phyloP scores from a whole-genome alignment of 2,113 vertebrate genomes.

The Phasianus colchicus region DNA sequence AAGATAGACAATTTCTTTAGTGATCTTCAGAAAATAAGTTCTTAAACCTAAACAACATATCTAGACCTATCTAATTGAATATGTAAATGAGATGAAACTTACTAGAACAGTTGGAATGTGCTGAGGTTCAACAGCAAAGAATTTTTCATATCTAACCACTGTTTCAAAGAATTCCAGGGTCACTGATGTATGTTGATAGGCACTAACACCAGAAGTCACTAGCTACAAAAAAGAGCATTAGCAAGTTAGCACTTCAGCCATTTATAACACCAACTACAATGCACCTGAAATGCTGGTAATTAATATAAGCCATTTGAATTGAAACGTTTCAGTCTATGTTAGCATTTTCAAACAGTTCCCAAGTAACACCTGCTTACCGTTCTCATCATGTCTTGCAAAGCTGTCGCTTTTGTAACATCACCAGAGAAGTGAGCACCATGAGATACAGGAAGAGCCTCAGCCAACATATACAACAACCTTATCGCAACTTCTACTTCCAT shows the following conservation, averaged over 20 bases:
- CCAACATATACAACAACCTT: slow-evolving; percentile 95
- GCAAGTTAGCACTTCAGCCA: not conserved
- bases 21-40: not conserved
- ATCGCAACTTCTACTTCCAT: slow-evolving; percentile 98
- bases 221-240: slow-evolving; percentile 78
- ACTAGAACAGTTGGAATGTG: slow-evolving; percentile 96
- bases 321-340: not conserved
- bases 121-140: slow-evolving; percentile 94
- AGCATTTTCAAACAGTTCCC: not conserved
- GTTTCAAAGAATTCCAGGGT: slow-evolving; percentile 98
- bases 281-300: not conserved
- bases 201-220: slow-evolving; percentile 92
- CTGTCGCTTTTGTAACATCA: slow-evolving; percentile 91
- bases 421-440: slow-evolving; percentile 97
- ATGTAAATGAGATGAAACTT: slow-evolving; percentile 63
- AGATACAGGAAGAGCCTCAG: slow-evolving; percentile 94
- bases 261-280: not conserved
- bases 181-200: slow-evolving; percentile 94
- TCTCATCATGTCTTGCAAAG: slow-evolving; percentile 98
- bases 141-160: slow-evolving; percentile 96
- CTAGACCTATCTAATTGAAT: not conserved
- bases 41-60: not conserved
- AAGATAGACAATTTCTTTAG: not conserved
- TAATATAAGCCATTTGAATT: not conserved
- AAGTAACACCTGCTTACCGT: slow-evolving; percentile 80